phyloP scores from a whole-genome alignment of 2,113 vertebrate genomes.

The Gobio gobio region DNA sequence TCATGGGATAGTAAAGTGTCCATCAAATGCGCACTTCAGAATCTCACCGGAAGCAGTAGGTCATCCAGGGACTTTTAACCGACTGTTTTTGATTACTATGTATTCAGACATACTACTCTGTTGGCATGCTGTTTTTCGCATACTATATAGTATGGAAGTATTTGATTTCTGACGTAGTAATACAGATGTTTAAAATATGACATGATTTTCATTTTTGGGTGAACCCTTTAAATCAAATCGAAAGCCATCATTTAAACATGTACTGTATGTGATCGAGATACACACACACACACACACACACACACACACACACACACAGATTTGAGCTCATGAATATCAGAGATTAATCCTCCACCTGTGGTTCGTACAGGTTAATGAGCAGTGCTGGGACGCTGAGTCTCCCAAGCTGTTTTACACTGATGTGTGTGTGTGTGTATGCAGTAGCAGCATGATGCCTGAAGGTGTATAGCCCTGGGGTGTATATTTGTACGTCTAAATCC shows the following conservation, averaged over 20 bases:
- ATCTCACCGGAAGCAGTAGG: too few relatives aligned
- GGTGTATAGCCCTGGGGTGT: slow-evolving; percentile 31
- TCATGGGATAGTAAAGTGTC: too few relatives aligned
- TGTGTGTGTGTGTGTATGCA: background rate
- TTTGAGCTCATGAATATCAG: slow-evolving; percentile 33
- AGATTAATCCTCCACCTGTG: slow-evolving; percentile 44
- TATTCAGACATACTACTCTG: too few relatives aligned
- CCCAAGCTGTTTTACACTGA: slow-evolving; percentile 4
- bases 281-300: slow-evolving; percentile 62
- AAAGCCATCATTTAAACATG: slow-evolving; percentile 7
- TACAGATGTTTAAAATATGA: background rate
- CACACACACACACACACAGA: slow-evolving; percentile 58
- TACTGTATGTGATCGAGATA: slow-evolving; percentile 48
- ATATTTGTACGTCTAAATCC: background rate
- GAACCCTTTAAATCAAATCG: background rate
- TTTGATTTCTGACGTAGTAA: too few relatives aligned
- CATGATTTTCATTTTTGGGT: background rate
- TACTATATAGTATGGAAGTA: too few relatives aligned
- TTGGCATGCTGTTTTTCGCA: too few relatives aligned
- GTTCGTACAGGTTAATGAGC: slow-evolving; percentile 55
- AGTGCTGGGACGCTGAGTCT: slow-evolving; percentile 22
- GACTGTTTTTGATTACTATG: too few relatives aligned
- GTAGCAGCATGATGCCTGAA: slow-evolving; percentile 22
- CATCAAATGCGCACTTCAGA: too few relatives aligned
- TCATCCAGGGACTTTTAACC: too few relatives aligned